Conservation (phyloP, 2,797 vertebrate species). For the Phataginus tricuspis region DNA sequence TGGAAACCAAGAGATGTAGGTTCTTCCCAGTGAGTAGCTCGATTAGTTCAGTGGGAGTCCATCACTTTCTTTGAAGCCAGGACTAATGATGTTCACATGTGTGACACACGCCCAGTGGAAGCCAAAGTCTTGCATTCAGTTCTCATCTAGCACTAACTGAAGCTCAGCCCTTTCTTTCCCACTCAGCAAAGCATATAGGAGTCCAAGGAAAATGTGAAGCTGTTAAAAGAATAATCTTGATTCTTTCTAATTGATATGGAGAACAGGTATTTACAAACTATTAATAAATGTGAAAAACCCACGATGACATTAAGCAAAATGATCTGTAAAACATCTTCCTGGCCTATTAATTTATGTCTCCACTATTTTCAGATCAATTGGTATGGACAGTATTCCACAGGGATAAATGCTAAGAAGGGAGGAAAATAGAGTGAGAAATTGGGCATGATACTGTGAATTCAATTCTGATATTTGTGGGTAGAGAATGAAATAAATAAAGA, state of each 20-base stretch:
- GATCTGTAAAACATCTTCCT: not conserved
- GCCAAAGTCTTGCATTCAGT: not conserved
- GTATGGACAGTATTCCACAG: not conserved
- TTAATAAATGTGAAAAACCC: not conserved
- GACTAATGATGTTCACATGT: not conserved
- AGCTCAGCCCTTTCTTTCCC: not conserved
- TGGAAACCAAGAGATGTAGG: not conserved
- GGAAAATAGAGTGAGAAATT: not conserved
- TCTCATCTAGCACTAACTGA: not conserved
- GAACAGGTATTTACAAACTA: slow-evolving; percentile 16
- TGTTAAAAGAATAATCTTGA: not conserved
- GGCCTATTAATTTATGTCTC: not conserved
- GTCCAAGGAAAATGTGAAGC: not conserved
- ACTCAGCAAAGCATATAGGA: not conserved
- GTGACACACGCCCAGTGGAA: not conserved
- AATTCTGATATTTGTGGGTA: not conserved
- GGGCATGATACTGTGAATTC: not conserved
- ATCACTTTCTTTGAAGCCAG: not conserved
- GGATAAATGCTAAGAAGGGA: not conserved
- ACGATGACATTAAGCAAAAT: not conserved
- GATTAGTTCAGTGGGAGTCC: not conserved
- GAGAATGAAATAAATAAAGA: not conserved
- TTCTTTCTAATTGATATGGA: slow-evolving; percentile 2
- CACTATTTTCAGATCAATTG: not conserved
- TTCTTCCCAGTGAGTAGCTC: not conserved